A percentile compares a stretch with the other conserved stretches of the same genome.
phyloP scores from a whole-genome alignment of 2,113 vertebrate genomes.

The Coptodon bakossiorum region DNA sequence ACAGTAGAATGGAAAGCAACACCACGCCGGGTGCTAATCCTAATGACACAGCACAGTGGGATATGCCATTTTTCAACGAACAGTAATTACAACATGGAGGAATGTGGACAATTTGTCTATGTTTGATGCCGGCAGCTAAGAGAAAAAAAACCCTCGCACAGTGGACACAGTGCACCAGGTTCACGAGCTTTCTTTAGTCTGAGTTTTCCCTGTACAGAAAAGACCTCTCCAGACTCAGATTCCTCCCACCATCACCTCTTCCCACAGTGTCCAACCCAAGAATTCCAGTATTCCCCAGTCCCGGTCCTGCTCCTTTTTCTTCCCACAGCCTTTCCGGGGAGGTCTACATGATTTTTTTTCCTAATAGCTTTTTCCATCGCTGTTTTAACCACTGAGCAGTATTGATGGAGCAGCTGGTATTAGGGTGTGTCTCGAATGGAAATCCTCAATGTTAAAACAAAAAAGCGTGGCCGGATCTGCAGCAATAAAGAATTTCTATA shows the following conservation, averaged over 20 bases:
- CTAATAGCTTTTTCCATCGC: background rate
- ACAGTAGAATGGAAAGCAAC: slow-evolving; percentile 45
- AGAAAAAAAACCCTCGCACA: slow-evolving; percentile 10
- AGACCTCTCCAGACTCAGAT: background rate
- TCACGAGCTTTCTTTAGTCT: background rate
- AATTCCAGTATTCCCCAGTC: slow-evolving; percentile 47
- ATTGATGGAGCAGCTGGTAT: slow-evolving; percentile 12
- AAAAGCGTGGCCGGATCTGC: background rate
- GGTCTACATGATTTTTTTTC: slow-evolving; percentile 5
- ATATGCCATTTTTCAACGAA: slow-evolving; percentile 13
- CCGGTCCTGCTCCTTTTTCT: background rate
- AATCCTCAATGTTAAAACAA: background rate
- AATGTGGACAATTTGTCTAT: background rate
- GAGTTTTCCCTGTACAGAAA: background rate
- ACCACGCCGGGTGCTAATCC: slow-evolving; percentile 38
- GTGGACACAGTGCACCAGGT: background rate
- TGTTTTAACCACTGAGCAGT: background rate
- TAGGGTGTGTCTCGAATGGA: background rate
- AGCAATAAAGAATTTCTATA: background rate
- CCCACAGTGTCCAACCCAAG: slow-evolving; percentile 29
- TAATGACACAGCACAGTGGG: slow-evolving; percentile 33
- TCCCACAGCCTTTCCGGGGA: slow-evolving; percentile 52
- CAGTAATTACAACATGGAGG: slow-evolving; percentile 48
- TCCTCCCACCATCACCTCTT: slow-evolving; percentile 8
- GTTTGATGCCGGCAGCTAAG: background rate